Base-by-base conservation (phyloP, 2,113 vertebrate species). In the Phalacrocorax brasilianus region DNA sequence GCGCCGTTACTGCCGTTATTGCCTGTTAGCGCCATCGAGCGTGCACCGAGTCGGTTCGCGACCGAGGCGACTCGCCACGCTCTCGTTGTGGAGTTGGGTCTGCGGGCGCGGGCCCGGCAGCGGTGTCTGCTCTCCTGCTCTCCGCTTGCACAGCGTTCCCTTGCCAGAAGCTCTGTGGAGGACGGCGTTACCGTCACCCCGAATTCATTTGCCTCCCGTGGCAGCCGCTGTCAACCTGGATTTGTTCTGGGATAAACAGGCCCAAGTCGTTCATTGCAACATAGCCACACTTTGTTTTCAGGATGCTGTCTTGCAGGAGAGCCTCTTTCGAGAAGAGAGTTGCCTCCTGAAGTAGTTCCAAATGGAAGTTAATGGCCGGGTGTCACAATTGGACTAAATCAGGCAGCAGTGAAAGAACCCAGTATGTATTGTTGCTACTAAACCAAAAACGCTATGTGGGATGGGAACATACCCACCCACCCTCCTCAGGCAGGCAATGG, bases 31-130 rank as follows among this genome's bases (percentile, higher is more conserved):
- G 42, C 42, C 42, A 14, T 44, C 42, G 42, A 44, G 42, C 14
- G 42, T 44, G 42, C 42, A 14, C 42, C 42, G 14, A 15, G 42
- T 14, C 42, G 14, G 42, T 44, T 15, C 14, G 42, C 42, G 42
- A 14, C 38, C 38, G 38, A 38, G 38, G 38, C 10, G 38, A 38
- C 38, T 38, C 52, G 5, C 28, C 32, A 0, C 4, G 53, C 3
- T 3, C 38, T 15, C 8, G 0, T 0, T 8, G 7, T 1, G 3
- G 11, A 14, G 27, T 17, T 9, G 7, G 16, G 3, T 20, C 35
- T 0, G 32, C 1, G 66, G 19, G 7, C 2, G 47, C 1, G 0
- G 4, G 0, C 0, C 2, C 5, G 5, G 49, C 65, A 14, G 15
- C 3, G 58, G 0, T 12, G 7, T 2, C 22, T 26, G 42, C 49